phyloP scores from a whole-genome alignment of 2,888 invertebrate genomes.

The Calliphora vomitoria region DNA sequence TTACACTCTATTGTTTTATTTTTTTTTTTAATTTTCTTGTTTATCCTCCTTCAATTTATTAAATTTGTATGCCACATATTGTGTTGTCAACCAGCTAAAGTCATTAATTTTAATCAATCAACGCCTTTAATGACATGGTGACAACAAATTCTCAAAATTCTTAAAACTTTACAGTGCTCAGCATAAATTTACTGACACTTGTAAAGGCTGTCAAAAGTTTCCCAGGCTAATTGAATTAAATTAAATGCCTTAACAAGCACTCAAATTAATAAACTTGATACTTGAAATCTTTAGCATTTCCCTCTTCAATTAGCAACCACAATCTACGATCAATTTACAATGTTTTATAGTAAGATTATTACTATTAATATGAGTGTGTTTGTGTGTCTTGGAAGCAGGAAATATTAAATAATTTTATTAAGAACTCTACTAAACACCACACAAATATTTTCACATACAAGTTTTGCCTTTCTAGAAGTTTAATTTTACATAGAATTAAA shows the following conservation, averaged over 20 bases:
- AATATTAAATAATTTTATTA: slow-evolving; percentile 68
- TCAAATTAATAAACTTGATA: slow-evolving; percentile 39
- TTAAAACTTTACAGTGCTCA: slow-evolving; percentile 6
- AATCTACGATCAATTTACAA: neutral
- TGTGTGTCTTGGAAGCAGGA: slow-evolving; percentile 44
- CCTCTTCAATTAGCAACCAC: slow-evolving; percentile 42
- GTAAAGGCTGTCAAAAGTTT: neutral
- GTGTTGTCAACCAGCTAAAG: slow-evolving; percentile 27
- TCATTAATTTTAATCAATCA: slow-evolving; percentile 25
- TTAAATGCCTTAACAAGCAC: slow-evolving; percentile 31
- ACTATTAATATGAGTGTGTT: neutral
- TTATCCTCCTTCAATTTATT: too few species aligned
- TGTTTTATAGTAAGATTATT: slow-evolving; percentile 1
- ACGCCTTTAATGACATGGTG: slow-evolving; percentile 20
- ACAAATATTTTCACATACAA: slow-evolving; percentile 56
- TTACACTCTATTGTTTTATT: too few species aligned
- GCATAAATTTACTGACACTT: slow-evolving; percentile 29
- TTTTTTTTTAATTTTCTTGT: too few species aligned
- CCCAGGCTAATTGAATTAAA: slow-evolving; percentile 25
- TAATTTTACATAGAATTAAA: slow-evolving; percentile 34
- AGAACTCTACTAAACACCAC: slow-evolving; percentile 10
- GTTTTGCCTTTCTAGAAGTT: slow-evolving; percentile 23
- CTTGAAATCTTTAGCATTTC: slow-evolving; percentile 42
- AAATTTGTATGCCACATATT: slow-evolving; percentile 25
- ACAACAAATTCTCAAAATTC: slow-evolving; percentile 3